Conservation (phyloP, 2,113 vertebrate species). For the Rhodinocichla rosea region DNA sequence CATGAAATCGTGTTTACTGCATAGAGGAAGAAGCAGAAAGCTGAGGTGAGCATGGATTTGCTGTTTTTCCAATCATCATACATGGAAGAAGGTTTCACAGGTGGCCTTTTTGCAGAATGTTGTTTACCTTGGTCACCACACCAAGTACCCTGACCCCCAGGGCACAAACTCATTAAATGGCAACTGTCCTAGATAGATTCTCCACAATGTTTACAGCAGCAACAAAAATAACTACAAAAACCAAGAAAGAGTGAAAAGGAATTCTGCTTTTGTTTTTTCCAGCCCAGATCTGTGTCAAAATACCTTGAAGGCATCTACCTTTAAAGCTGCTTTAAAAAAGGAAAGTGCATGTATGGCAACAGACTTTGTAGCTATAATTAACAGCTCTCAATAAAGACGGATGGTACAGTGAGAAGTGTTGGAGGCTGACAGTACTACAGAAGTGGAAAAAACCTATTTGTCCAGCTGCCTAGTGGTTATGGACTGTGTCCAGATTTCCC, state of each 20-base stretch:
- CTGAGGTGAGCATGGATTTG: not conserved
- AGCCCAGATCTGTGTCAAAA: not conserved
- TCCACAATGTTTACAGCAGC: not conserved
- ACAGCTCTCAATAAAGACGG: constrained; percentile 24
- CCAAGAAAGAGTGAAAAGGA: not conserved
- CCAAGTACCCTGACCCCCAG: not conserved
- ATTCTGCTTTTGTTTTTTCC: not conserved
- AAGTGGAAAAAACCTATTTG: constrained; percentile 64
- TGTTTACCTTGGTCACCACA: not conserved
- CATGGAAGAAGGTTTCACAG: not conserved
- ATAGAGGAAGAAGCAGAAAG: not conserved
- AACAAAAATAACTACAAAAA: not conserved
- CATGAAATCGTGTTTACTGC: not conserved
- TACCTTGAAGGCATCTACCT: constrained; percentile 31
- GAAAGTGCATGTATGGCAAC: constrained; percentile 11
- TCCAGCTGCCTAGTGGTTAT: constrained; percentile 64
- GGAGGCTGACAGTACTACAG: constrained; percentile 29
- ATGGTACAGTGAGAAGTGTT: constrained; percentile 21
- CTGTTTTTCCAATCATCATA: not conserved
- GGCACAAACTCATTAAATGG: not conserved
- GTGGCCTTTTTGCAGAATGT: not conserved
- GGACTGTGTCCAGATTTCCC: constrained; percentile 22
- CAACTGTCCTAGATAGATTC: not conserved
- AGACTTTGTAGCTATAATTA: constrained; percentile 35
- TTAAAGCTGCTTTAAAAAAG: constrained; percentile 43